Percentiles rank a stretch among this genome's conserved stretches.
These are phyloP conservation scores for Entomyzon cyanotis DNA, from an alignment of 2,113 vertebrate genomes.

Conservation along the genomic window DNA sequence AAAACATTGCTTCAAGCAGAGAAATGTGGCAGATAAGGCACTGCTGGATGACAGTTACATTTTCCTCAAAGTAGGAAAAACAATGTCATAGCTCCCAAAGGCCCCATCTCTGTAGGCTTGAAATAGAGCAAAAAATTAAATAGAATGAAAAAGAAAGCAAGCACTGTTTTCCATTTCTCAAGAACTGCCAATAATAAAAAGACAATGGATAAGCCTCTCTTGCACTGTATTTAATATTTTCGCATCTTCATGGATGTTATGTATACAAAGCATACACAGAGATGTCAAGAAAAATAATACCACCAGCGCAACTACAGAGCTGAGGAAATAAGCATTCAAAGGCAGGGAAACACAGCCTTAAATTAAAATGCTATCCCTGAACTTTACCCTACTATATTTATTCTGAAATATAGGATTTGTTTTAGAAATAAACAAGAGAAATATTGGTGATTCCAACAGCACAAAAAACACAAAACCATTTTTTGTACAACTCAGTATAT, in stretches of 20 bases:
- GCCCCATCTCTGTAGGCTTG: neutral
- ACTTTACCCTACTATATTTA: neutral
- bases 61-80: slow-evolving; percentile 38
- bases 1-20: neutral
- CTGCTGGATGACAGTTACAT: slow-evolving; percentile 6
- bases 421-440: neutral
- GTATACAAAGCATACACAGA: neutral
- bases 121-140: neutral
- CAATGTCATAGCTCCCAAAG: slow-evolving; percentile 7
- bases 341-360: neutral
- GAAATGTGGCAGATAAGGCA: slow-evolving; percentile 36
- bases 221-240: neutral
- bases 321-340: neutral
- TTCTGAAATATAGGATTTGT: neutral
- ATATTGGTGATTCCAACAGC: neutral
- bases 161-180: neutral
- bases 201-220: neutral
- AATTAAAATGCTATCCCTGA: neutral
- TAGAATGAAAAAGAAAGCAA: neutral
- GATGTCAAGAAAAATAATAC: neutral
- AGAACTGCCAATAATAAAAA: neutral
- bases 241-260: neutral
- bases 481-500: neutral
- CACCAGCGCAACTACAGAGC: neutral
- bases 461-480: neutral